Evolutionary conservation across 2,888 invertebrate genomes (phyloP).

Genomic region (Drosophila setosimentum): DNA sequence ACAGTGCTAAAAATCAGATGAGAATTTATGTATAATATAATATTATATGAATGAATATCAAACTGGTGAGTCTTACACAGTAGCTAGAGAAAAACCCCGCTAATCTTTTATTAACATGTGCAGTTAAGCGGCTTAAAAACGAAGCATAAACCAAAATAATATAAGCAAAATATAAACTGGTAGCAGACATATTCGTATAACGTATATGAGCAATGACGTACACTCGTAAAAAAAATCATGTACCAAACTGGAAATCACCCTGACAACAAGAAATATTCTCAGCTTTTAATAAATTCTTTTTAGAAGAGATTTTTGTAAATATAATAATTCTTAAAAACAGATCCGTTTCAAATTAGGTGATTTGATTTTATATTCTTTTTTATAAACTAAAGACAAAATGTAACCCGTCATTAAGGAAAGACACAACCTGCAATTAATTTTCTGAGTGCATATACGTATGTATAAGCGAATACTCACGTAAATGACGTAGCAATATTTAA

Average conservation of each 20-base stretch:
- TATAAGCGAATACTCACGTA: slow-evolving; percentile 6
- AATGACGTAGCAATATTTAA: slow-evolving; percentile 71
- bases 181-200: slow-evolving; percentile 10
- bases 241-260: not conserved
- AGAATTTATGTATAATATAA: not conserved
- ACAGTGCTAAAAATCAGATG: not conserved
- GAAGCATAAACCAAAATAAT: slow-evolving; percentile 22
- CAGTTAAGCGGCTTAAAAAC: slow-evolving; percentile 71
- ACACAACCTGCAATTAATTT: not conserved
- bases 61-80: not conserved
- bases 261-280: not conserved
- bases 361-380: not conserved
- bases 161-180: slow-evolving; percentile 36
- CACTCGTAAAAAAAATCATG: not conserved
- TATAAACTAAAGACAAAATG: not conserved
- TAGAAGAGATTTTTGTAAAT: too few relatives aligned
- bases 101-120: slow-evolving; percentile 77
- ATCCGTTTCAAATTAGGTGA: too few relatives aligned
- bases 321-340: too few relatives aligned
- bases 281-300: too few relatives aligned
- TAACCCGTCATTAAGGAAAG: not conserved
- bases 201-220: not conserved
- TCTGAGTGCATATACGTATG: not conserved
- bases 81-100: slow-evolving; percentile 5
- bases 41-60: not conserved